A percentile compares a stretch with the other conserved stretches of the same genome.
Evolutionary conservation across 2,113 vertebrate genomes (phyloP).

Genomic region (Semnornis frantzii): DNA sequence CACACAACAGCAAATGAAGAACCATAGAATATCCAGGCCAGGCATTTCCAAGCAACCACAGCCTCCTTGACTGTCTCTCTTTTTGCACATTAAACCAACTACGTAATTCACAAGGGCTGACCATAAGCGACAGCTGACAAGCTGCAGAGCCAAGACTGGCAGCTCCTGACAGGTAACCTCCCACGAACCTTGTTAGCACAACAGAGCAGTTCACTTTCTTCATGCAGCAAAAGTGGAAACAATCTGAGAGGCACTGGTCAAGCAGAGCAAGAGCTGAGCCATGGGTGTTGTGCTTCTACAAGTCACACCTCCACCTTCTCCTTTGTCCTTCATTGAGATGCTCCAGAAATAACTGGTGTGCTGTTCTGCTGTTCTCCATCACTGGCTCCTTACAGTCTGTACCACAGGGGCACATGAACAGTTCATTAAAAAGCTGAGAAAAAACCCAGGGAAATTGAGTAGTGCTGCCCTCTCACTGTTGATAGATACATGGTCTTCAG

Average conservation of each 20-base stretch:
- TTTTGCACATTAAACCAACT: accelerated
- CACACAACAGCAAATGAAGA: neutral
- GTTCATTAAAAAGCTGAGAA: neutral
- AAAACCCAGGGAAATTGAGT: neutral
- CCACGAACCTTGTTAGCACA: accelerated
- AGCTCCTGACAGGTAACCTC: neutral
- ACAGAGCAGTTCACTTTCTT: accelerated
- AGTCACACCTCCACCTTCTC: neutral
- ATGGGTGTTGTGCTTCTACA: neutral
- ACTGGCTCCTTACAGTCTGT: neutral
- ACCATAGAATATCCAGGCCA: neutral
- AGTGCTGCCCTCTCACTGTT: neutral
- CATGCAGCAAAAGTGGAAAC: neutral
- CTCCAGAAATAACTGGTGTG: neutral
- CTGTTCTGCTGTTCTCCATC: accelerated
- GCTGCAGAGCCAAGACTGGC: neutral
- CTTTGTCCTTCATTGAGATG: neutral
- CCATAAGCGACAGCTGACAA: accelerated
- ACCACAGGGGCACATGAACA: accelerated
- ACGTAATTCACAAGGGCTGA: neutral
- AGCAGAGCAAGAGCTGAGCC: neutral
- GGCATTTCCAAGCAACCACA: neutral
- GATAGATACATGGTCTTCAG: accelerated
- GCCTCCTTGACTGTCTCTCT: too few species aligned
- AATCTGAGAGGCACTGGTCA: neutral